These are phyloP conservation scores for Muraenolepis orangiensis DNA, from an alignment of 2,797 vertebrate genomes.

Conservation along the genomic window DNA sequence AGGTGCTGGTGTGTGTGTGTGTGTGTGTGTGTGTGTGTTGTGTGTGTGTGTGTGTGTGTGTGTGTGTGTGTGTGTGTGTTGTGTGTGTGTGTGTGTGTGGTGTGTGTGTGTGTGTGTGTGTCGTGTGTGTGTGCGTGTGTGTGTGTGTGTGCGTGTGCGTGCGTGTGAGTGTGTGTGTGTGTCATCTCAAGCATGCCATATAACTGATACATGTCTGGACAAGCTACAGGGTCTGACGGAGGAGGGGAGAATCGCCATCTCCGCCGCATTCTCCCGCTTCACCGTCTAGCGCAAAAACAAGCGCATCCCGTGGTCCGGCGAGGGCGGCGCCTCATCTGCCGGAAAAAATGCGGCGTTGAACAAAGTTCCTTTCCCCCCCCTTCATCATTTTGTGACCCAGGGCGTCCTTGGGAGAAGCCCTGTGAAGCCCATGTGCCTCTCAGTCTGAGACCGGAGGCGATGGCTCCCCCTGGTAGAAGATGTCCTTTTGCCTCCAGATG, in stretches of 20 bases:
- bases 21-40: neutral
- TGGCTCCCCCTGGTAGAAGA: neutral
- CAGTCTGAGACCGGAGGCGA: neutral
- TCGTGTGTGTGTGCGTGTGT: neutral
- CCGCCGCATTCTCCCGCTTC: neutral
- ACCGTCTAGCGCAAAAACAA: neutral
- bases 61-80: no score
- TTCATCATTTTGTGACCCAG: neutral
- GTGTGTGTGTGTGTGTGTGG: neutral
- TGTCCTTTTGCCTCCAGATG: neutral
- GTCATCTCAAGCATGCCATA: neutral
- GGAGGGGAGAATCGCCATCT: no score
- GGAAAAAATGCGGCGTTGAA: neutral
- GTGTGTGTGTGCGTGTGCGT: neutral
- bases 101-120: neutral
- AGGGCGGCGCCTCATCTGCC: neutral
- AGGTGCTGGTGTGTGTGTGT: no score
- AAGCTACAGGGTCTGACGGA: neutral
- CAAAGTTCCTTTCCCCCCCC: neutral
- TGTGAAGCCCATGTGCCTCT: neutral
- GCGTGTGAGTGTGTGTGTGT: neutral
- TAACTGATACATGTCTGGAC: neutral
- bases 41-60: neutral
- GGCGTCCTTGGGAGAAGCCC: neutral
- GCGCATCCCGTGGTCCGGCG: neutral